Base-by-base conservation (phyloP, 2,888 invertebrate species). In the Scaptomyza polygonia region DNA sequence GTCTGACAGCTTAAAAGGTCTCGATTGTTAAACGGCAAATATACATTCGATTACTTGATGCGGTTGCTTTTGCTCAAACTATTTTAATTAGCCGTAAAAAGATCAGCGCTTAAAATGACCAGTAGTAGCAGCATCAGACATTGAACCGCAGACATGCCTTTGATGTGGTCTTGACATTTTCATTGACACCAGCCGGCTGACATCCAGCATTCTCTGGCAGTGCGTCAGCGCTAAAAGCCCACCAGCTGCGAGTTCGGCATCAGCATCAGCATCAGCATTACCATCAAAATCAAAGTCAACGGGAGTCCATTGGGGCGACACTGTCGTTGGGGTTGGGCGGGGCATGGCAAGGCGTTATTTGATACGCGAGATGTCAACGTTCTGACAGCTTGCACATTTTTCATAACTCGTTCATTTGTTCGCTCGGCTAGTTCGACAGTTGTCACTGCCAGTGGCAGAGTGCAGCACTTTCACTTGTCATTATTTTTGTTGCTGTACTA, bases 41-140 rank as follows among this genome's bases (percentile, higher is more conserved):
- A 49, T 42, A 43, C 25, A 48, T 63, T 11, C 34, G 59, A 52
- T 42, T 43, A 59, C 30, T 29, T 8, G 32, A 9, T 56, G 47
- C 25, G 53, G 18, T 18, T 34, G 36, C 27, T 21, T 9, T 49
- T 11, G 53, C 42, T 27, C 48, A 14, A 56, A 63, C 72, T 67
- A 79, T 86, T 86, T 79, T 79, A 88, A 88, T 84, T 84, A 79
- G 88, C 83, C 55, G 83, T 79, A 77, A 79, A 62, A 55, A 56
- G 66, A 81, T 65, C 61, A 48, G 45, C 43, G 36, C 53, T 54
- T 51, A 62, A 78, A 81, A 71, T 81, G 81, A 67, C 47, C 36
- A 36, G 36, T 14, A 36, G 36, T 14, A 36, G 14, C 14, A 36
- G 36, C 51, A 40, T 30, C 32, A 45, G 21, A 4, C 39, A 52